Evolutionary conservation across 2,888 invertebrate species (phyloP), one percentile per base, ranked within the genome.

Genomic region (Eupithecia centaureata): DNA sequence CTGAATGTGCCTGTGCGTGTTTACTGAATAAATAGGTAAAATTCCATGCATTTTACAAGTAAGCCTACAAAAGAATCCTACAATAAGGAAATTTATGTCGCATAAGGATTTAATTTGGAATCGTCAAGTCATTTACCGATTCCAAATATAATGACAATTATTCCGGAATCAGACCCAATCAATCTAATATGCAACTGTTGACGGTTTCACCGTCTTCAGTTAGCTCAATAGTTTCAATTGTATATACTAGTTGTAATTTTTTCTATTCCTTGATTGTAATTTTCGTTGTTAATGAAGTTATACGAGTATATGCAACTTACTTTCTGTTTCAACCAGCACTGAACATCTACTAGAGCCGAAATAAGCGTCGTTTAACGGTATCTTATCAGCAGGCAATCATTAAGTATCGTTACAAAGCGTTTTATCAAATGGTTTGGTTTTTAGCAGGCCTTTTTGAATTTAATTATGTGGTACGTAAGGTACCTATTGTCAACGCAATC

Each of bases 371-470:
- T 73, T 70, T 74, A 75, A 76, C 74, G 67, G 70, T 73, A 67
- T 60, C 72, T 67, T 61, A 73, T 64, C 61, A 65, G 71, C 70
- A 74, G 71, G 71, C 72, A 73, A 74, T 82, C 80, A 85, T 83
- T 84, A 82, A 73, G 65, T 67, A 79, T 77, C 77, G 72, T 83
- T 82, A 85, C 79, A 75, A 80, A 77, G 83, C 83, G 78, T 68
- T 79, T 80, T 82, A 63, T 68, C 57, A 27, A 59, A 59, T 33
- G 60, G 54, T 54, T 28, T 15, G 7, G 38, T 25, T 32, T 38
- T 32, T 69, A 76, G 75, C 78, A 72, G 77, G 27, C 5, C 2
- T 28, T 52, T 52, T 52, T 1, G 12, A 52, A 13, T 52, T 47
- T 18, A n/a, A 7, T 47, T 22, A 13, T 38, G n/a, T n/a, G n/a